Evolutionary conservation across 2,113 vertebrate genomes (phyloP).

Genomic region (Heterotilapia buettikoferi): DNA sequence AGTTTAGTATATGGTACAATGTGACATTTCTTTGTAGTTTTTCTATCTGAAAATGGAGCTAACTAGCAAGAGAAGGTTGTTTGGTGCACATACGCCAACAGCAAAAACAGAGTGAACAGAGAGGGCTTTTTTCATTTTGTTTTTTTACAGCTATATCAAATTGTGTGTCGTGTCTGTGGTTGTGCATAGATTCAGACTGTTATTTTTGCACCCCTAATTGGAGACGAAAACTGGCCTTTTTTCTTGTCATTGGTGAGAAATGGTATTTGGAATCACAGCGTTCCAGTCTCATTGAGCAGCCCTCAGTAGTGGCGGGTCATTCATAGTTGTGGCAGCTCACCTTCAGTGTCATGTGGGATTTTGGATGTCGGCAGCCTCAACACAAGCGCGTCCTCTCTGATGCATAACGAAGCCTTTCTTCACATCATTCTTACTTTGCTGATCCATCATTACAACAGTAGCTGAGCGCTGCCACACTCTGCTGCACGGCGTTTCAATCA

Average conservation of each 20-base stretch:
- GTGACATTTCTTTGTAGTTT: neutral
- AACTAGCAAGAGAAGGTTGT: neutral
- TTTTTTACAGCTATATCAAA: neutral
- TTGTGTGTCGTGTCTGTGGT: neutral
- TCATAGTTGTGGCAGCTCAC: neutral
- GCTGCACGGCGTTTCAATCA: slow-evolving; percentile 46
- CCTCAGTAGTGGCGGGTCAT: neutral
- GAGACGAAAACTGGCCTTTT: neutral
- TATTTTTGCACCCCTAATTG: neutral
- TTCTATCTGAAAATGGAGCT: neutral
- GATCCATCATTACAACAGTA: slow-evolving; percentile 46
- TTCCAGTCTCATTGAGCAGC: neutral
- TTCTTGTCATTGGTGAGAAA: neutral
- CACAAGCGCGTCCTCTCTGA: neutral
- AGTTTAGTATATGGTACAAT: neutral
- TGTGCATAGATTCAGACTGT: neutral
- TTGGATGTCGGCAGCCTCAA: neutral
- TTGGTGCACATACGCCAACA: neutral
- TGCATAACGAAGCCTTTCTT: slow-evolving; percentile 35
- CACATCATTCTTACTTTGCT: slow-evolving; percentile 26
- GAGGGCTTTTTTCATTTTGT: neutral
- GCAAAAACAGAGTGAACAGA: neutral
- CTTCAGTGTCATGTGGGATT: slow-evolving; percentile 16
- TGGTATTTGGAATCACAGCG: neutral
- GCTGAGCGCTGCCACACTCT: slow-evolving; percentile 26